These are phyloP conservation scores for Mus caroli DNA, from an alignment of 2,797 vertebrate genomes.

Conservation along the genomic window DNA sequence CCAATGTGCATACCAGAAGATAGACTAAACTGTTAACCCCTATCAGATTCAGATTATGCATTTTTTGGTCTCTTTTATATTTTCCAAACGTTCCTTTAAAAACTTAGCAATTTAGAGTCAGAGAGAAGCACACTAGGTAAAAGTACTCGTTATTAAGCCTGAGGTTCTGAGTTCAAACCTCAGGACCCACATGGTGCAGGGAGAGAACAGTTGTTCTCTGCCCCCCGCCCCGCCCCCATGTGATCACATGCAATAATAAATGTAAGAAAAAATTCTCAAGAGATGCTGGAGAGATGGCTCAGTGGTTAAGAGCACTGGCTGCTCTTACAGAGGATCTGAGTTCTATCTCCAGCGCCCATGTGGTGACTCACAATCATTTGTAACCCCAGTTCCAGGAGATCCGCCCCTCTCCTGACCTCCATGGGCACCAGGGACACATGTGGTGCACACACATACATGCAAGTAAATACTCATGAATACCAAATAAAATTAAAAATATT, in stretches of 20 bases:
- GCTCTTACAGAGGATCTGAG: neutral
- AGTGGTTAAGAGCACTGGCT: neutral
- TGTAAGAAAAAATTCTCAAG: too few relatives aligned
- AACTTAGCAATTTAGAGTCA: neutral
- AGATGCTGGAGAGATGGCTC: neutral
- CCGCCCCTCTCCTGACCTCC: neutral
- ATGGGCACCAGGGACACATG: neutral
- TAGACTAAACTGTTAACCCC: neutral
- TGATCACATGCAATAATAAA: neutral
- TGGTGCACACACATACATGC: neutral
- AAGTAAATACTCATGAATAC: neutral
- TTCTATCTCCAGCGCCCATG: neutral
- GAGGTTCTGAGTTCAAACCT: neutral
- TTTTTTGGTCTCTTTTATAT: neutral
- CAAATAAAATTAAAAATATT: neutral
- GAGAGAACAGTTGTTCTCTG: neutral
- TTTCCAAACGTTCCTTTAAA: conserved; percentile 25
- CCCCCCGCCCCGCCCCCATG: neutral
- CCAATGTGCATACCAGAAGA: neutral
- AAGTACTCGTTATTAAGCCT: neutral
- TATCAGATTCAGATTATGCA: neutral
- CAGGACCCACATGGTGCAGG: neutral
- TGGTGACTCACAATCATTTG: neutral
- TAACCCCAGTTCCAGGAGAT: neutral
- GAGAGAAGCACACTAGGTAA: neutral